phyloP scores from a whole-genome alignment of 2,113 vertebrate genomes.

The Poicephalus meyeri region DNA sequence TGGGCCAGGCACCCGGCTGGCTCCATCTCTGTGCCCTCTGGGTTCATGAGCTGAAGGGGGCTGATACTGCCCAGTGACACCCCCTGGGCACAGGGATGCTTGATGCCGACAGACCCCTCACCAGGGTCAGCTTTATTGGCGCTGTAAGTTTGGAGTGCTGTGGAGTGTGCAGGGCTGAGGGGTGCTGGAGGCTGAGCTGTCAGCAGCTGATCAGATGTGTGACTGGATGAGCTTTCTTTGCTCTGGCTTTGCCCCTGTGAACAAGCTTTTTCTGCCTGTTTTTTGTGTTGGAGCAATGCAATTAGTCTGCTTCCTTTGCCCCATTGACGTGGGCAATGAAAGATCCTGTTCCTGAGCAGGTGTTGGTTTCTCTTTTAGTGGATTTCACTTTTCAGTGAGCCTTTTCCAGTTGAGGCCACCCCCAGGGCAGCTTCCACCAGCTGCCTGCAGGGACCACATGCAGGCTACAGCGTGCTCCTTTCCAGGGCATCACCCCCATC shows the following conservation, averaged over 20 bases:
- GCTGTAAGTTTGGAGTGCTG: neutral
- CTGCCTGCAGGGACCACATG: rapidly evolving
- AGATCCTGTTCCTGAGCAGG: neutral
- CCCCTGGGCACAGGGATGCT: neutral
- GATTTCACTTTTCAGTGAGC: neutral
- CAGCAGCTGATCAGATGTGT: neutral
- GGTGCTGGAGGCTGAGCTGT: neutral
- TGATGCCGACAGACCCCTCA: neutral
- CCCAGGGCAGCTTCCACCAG: neutral
- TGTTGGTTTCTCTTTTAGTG: neutral
- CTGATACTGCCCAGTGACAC: neutral
- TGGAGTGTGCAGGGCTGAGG: neutral
- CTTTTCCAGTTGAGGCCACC: neutral
- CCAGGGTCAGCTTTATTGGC: neutral
- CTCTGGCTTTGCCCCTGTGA: neutral
- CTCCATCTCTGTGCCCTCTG: neutral
- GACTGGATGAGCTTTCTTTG: neutral
- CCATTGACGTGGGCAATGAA: neutral
- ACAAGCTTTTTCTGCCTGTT: neutral
- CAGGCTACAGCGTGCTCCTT: rapidly evolving
- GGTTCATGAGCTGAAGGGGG: neutral
- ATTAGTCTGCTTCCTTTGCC: neutral
- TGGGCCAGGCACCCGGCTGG: neutral
- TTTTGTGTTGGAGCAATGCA: neutral
- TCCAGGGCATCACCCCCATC: neutral